Conservation (phyloP, 2,113 vertebrate species). For the Chloroceryle aenea region DNA sequence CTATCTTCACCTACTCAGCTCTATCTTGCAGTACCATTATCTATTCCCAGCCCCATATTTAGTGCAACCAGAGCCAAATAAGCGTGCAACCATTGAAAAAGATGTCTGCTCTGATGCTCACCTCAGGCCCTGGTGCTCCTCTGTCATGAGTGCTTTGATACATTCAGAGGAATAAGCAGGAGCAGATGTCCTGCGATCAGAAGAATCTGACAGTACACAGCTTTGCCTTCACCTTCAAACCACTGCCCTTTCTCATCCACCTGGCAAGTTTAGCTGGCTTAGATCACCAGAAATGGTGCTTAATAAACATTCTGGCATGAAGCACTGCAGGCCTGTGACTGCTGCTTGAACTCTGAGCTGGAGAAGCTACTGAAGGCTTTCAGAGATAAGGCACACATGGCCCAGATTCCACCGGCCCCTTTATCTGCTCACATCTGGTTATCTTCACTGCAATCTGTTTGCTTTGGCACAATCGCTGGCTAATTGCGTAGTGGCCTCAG, state of each 20-base stretch:
- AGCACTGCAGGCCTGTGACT: neutral
- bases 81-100: neutral
- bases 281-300: neutral
- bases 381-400: neutral
- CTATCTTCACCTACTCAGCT: neutral
- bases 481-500: neutral
- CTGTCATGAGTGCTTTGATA: neutral
- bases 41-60: no score
- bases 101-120: neutral
- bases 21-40: neutral
- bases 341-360: neutral
- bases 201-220: neutral
- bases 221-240: neutral
- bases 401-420: neutral
- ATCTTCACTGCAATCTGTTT: neutral
- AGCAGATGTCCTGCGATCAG: neutral
- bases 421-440: constrained; percentile 54
- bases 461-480: neutral
- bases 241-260: neutral
- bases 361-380: neutral
- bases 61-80: no score
- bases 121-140: neutral
- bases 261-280: neutral
- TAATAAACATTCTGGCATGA: constrained; percentile 24
- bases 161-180: neutral